These are phyloP conservation scores for Hydriomena furcata DNA, from an alignment of 2,888 invertebrate species.

Conservation along the genomic window DNA sequence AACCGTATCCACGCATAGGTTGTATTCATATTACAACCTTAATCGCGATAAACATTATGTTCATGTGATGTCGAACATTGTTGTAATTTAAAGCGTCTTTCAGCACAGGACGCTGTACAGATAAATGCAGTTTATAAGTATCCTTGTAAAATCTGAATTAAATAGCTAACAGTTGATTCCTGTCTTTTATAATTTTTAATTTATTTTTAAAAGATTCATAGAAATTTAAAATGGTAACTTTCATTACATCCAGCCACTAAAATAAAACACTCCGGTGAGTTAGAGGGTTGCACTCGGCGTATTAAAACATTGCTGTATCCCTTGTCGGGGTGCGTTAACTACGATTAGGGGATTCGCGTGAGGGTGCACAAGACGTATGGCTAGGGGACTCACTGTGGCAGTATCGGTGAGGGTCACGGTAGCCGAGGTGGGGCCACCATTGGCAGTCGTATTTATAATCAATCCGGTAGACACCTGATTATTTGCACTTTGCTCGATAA, in stretches of 20 bases:
- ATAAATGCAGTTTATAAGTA: neutral
- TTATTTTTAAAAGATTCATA: neutral
- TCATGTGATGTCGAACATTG: constrained; percentile 9
- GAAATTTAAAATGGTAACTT: neutral
- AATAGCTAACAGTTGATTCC: too few species aligned
- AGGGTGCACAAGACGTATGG: constrained; percentile 73
- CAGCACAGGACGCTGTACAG: neutral
- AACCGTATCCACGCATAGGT: constrained; percentile 41
- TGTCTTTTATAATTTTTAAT: too few species aligned
- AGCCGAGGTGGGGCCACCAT: constrained; percentile 72
- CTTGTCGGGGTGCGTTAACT: constrained; percentile 72
- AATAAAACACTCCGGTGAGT: constrained; percentile 20
- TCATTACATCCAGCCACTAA: constrained; percentile 7
- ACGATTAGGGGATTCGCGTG: constrained; percentile 70
- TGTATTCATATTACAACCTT: constrained; percentile 40
- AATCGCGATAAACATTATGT: constrained; percentile 26
- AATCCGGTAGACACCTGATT: constrained; percentile 69
- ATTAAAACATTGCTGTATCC: constrained; percentile 69
- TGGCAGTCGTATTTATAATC: constrained; percentile 55
- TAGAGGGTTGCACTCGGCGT: constrained; percentile 38
- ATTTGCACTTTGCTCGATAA: constrained; percentile 87
- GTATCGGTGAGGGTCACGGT: constrained; percentile 81
- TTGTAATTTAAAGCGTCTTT: neutral
- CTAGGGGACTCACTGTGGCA: constrained; percentile 82
- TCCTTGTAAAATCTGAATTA: neutral